Percentiles rank a stretch among this genome's conserved stretches.
These are phyloP conservation scores for Thelaira solivaga DNA, from an alignment of 2,888 invertebrate genomes.

Conservation along the genomic window DNA sequence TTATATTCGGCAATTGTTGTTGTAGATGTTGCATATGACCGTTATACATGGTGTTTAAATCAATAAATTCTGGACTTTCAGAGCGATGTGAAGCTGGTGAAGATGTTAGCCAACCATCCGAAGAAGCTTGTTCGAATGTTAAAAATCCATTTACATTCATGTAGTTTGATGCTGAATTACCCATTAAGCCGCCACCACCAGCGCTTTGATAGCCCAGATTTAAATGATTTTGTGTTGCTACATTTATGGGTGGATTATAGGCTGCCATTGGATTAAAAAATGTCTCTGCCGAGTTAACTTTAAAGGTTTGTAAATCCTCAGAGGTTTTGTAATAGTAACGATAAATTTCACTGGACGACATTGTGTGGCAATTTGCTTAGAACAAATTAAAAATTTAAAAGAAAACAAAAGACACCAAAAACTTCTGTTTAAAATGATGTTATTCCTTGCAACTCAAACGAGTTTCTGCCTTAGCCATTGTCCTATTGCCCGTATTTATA, in stretches of 20 bases:
- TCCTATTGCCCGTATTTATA: conserved; percentile 72
- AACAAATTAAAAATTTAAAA: conserved; percentile 9
- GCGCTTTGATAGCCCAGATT: conserved; percentile 67
- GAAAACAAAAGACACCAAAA: too few relatives aligned
- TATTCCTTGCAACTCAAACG: conserved; percentile 65
- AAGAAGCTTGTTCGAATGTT: conserved; percentile 75
- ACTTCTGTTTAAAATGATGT: conserved; percentile 40
- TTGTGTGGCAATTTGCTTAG: conserved; percentile 47
- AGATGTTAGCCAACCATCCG: conserved; percentile 77
- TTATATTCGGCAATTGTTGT: conserved; percentile 11
- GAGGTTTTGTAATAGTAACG: conserved; percentile 76
- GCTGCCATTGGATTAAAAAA: conserved; percentile 76
- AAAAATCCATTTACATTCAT: conserved; percentile 72
- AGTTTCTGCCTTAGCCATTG: conserved; percentile 67
- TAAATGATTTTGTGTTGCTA: conserved; percentile 43
- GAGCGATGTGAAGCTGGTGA: conserved; percentile 77
- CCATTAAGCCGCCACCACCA: conserved; percentile 68
- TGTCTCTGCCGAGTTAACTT: conserved; percentile 68
- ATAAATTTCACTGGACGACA: conserved; percentile 76
- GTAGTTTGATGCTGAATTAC: conserved; percentile 65
- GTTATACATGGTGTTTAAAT: conserved; percentile 73
- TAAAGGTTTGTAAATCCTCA: conserved; percentile 75
- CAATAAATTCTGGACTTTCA: conserved; percentile 76
- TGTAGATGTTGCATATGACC: conserved; percentile 37
- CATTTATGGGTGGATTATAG: conserved; percentile 69